These are phyloP conservation scores for Scarus forsteni DNA, from an alignment of 2,797 vertebrate species.

Conservation along the genomic window DNA sequence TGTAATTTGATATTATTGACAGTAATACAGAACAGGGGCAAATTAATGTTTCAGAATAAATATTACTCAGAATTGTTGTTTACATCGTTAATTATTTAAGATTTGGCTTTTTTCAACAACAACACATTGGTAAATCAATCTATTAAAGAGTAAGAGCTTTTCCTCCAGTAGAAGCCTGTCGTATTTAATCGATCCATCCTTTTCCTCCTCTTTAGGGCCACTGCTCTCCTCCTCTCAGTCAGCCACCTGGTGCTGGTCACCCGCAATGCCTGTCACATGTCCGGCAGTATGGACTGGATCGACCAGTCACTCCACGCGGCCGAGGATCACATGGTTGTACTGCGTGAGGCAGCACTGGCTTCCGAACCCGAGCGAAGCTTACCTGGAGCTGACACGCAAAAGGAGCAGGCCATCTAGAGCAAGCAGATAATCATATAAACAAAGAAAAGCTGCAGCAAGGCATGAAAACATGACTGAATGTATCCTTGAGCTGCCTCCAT, in stretches of 20 bases:
- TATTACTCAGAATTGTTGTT: not conserved
- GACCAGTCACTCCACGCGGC: conserved; percentile 94
- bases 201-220: conserved; percentile 83
- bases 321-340: conserved; percentile 93
- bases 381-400: conserved; percentile 80
- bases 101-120: not conserved
- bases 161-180: conserved; percentile 2
- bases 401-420: conserved; percentile 91
- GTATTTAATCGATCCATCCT: not conserved
- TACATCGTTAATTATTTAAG: not conserved
- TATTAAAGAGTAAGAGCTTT: conserved; percentile 3
- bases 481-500: conserved; percentile 7
- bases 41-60: not conserved
- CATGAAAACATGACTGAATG: not conserved
- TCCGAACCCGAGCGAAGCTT: conserved; percentile 87
- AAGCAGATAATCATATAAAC: conserved; percentile 9
- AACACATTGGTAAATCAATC: not conserved
- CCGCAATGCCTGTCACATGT: conserved; percentile 93
- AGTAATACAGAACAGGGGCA: not conserved
- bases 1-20: conserved; percentile 8
- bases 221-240: conserved; percentile 93
- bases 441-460: conserved; percentile 7
- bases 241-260: conserved; percentile 97
- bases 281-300: conserved; percentile 93
- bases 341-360: conserved; percentile 93